A percentile compares a stretch with the other conserved stretches of the same genome.
phyloP scores from a whole-genome alignment of 2,888 invertebrate genomes.

The Eupithecia dodoneata region DNA sequence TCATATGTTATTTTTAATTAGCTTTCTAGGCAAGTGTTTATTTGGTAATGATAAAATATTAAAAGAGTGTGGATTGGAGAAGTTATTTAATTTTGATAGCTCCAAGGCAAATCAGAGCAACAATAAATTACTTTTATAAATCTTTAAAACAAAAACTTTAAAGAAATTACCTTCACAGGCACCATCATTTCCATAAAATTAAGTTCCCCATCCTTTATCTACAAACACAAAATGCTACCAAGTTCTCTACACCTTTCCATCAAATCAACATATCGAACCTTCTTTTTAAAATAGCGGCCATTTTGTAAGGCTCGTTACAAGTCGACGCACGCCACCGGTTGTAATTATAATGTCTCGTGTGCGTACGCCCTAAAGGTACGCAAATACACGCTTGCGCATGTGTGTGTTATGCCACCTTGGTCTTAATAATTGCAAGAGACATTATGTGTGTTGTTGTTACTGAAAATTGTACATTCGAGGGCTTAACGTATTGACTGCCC shows the following conservation, averaged over 20 bases:
- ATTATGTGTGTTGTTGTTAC: neutral
- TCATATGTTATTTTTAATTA: neutral
- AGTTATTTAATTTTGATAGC: neutral
- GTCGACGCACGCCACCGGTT: constrained; percentile 81
- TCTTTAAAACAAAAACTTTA: neutral
- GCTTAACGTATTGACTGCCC: neutral
- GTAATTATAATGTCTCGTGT: constrained; percentile 75
- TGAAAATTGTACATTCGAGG: neutral
- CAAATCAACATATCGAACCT: constrained; percentile 62
- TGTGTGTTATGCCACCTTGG: constrained; percentile 29
- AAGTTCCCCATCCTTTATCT: neutral
- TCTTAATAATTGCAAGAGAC: neutral
- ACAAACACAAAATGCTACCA: constrained; percentile 44
- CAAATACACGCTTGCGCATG: constrained; percentile 41
- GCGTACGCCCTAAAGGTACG: constrained; percentile 43
- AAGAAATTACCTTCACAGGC: neutral
- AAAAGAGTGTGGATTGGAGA: neutral
- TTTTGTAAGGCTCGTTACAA: constrained; percentile 83
- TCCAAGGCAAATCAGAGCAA: neutral
- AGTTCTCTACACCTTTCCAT: constrained; percentile 49
- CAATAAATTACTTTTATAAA: neutral
- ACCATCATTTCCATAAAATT: neutral
- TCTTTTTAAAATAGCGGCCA: constrained; percentile 76
- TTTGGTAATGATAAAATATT: neutral
- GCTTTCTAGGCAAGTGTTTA: neutral